Percentiles rank a stretch among this genome's conserved stretches.
These are phyloP conservation scores for Liposcelis brunnea DNA, from an alignment of 2,888 invertebrate genomes.

Conservation along the genomic window DNA sequence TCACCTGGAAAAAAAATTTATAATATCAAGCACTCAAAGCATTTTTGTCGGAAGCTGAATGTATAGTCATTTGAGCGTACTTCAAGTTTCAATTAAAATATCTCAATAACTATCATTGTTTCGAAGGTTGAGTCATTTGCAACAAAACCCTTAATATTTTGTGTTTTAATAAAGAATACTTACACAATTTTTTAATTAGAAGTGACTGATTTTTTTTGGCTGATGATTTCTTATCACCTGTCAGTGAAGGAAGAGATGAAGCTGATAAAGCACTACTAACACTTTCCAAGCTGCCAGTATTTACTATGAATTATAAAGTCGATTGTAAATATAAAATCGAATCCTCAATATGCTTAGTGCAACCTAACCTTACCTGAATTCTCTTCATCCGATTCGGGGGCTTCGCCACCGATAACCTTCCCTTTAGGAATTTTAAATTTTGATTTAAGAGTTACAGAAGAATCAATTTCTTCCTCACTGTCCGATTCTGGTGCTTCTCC, in stretches of 20 bases:
- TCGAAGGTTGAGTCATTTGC: no score
- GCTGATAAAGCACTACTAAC: slow-evolving; percentile 7
- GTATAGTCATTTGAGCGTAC: no score
- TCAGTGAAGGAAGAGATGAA: neutral
- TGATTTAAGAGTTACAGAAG: neutral
- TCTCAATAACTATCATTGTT: no score
- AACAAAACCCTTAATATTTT: no score
- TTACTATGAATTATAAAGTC: neutral
- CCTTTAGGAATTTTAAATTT: neutral
- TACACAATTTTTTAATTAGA: slow-evolving; percentile 1
- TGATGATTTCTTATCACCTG: neutral
- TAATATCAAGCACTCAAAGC: no score
- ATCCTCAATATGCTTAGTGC: no score
- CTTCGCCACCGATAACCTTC: neutral
- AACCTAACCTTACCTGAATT: neutral
- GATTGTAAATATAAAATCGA: no score
- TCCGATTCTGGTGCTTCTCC: slow-evolving; percentile 8
- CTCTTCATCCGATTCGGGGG: slow-evolving; percentile 5
- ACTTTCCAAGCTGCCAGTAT: slow-evolving; percentile 5
- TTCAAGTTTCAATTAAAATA: no score
- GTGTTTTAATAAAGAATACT: neutral
- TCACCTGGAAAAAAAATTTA: neutral
- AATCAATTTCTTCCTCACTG: neutral
- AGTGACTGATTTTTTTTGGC: neutral
- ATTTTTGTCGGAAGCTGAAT: no score